Evolutionary conservation across 2,888 invertebrate species (phyloP), one percentile per base, ranked within the genome.

Genomic region (Trichopoda pennipes): DNA sequence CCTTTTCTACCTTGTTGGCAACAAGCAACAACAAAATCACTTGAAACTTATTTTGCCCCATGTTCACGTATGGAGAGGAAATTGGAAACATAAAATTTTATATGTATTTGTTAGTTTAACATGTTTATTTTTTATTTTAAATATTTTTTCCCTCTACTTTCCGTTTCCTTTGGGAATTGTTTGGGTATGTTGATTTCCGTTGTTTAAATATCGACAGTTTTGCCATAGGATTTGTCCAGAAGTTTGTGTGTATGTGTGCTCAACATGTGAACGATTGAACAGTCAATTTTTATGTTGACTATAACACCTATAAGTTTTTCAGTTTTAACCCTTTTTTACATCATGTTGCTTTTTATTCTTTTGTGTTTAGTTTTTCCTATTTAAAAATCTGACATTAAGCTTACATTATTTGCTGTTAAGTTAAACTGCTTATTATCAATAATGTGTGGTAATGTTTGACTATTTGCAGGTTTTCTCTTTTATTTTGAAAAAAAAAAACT

Each of bases 11-110:
- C 51, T 68, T 19, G 38, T 21, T 73, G 44, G 72, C 55, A 64
- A 32, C 19, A n/a, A 38, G 7, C 75, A 55, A 9, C 21, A 14
- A 19, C 53, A 61, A 17, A 28, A 51, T 51, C 9, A 17, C 47
- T 28, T 38, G 16, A 63, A 51, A 64, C 28, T 55, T n/a, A 68
- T 32, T 28, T 28, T 64, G 58, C 35, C 60, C 49, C 21, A 16
- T 55, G 58, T 53, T 63, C 64, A 60, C 73, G 63, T 72, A 76
- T 44, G 56, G 51, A 70, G 81, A 84, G 86, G 86, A 86, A 86
- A 86, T 86, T 86, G 86, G 84, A 86, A 86, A 85, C 85, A 85
- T 86, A 84, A 86, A 85, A 85, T 81, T 85, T 84, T 85, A 85
- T 85, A 66, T 72, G 47, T 68, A 38, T 81, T 56, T 83, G 75